Evolutionary conservation across 37 sponge, comb jelly and placozoan species (phyloP).

Genomic region (Trichoplax adhaerens): DNA sequence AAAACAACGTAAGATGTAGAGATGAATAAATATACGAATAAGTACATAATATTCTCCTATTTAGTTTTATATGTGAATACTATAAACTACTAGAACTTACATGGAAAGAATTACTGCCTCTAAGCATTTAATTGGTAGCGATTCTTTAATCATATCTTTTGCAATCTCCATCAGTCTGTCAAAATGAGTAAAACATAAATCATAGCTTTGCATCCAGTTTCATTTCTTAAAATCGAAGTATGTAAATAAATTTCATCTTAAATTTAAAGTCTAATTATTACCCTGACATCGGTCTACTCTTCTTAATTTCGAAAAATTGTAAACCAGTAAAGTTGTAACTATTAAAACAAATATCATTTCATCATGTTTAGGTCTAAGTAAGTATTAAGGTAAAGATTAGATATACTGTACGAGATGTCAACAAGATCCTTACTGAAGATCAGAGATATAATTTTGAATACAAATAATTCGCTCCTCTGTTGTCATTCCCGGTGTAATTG

Average conservation of each 20-base stretch:
- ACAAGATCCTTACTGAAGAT: slow-evolving; percentile 20
- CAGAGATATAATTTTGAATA: slow-evolving; percentile 22
- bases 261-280: neutral
- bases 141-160: slow-evolving; percentile 74
- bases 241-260: neutral
- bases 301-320: slow-evolving; percentile 89
- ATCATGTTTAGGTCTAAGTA: neutral
- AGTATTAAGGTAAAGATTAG: slow-evolving; percentile 2
- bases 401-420: neutral
- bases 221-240: slow-evolving; percentile 4
- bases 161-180: slow-evolving; percentile 76
- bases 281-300: slow-evolving; percentile 63
- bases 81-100: slow-evolving; percentile 18
- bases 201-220: neutral
- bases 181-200: too few relatives aligned
- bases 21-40: neutral
- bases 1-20: neutral
- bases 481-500: neutral
- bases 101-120: slow-evolving; percentile 81
- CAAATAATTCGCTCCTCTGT: slow-evolving; percentile 9
- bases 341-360: neutral
- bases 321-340: slow-evolving; percentile 95
- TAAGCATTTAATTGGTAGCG: slow-evolving; percentile 90
- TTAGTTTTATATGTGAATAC: neutral
- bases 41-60: neutral